Evolutionary conservation across 2,888 invertebrate genomes (phyloP).

Genomic region (Heteromyza rotundicornis): DNA sequence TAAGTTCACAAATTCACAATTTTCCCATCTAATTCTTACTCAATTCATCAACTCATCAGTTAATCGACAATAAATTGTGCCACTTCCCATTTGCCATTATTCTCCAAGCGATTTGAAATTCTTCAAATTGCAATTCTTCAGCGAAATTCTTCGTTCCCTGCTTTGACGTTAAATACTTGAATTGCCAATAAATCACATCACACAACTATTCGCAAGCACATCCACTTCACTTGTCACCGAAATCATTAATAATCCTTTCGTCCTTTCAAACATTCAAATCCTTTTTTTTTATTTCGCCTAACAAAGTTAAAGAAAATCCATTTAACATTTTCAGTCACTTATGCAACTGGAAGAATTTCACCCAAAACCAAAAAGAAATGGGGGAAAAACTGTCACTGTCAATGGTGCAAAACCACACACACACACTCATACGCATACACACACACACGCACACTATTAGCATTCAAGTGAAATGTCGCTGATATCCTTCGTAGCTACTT

Average conservation of each 20-base stretch:
- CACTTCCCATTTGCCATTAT: too few relatives aligned
- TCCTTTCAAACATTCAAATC: neutral
- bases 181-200: conserved; percentile 52
- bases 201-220: conserved; percentile 34
- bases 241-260: conserved; percentile 57
- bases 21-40: too few relatives aligned
- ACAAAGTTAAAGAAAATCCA: conserved; percentile 25
- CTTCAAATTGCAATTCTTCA: too few relatives aligned
- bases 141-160: neutral
- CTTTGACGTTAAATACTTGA: conserved; percentile 36
- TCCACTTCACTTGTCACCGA: conserved; percentile 49
- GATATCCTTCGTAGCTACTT: conserved; percentile 12
- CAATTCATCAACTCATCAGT: too few relatives aligned
- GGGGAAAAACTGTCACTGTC: neutral
- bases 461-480: conserved; percentile 23
- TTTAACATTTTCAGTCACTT: conserved; percentile 19
- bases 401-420: neutral
- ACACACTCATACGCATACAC: too few relatives aligned
- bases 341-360: neutral
- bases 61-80: too few relatives aligned
- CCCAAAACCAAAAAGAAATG: conserved; percentile 10
- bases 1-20: too few relatives aligned
- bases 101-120: too few relatives aligned
- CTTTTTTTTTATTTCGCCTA: conserved; percentile 19
- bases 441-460: conserved; percentile 19